Evolutionary conservation across 2,888 invertebrate genomes (phyloP).

Genomic region (Plusia festucae): DNA sequence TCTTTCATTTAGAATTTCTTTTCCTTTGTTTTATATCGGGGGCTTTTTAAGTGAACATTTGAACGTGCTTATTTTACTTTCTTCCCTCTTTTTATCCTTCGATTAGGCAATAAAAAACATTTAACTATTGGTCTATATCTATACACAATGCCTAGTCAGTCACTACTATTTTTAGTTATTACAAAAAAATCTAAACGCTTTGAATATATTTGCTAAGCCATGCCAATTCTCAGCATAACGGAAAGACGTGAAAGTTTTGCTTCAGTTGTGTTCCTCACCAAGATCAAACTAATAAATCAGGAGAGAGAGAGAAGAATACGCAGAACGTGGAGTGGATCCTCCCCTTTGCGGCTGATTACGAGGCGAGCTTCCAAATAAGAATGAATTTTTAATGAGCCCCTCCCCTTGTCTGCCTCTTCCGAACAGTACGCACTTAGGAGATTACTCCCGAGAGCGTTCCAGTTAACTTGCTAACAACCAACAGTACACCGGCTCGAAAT

Average conservation of each 20-base stretch:
- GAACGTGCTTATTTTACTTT: background rate
- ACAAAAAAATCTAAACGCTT: too few relatives aligned
- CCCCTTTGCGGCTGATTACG: slow-evolving; percentile 84
- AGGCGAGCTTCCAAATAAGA: slow-evolving; percentile 84
- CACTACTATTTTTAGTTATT: too few relatives aligned
- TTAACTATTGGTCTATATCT: too few relatives aligned
- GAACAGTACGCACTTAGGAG: slow-evolving; percentile 87
- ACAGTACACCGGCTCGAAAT: slow-evolving; percentile 65
- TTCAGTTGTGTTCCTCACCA: background rate
- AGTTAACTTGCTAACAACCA: slow-evolving; percentile 74
- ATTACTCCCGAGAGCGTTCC: slow-evolving; percentile 86
- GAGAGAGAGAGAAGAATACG: slow-evolving; percentile 77
- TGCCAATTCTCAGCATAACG: background rate
- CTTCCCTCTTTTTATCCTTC: background rate
- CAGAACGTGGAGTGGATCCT: slow-evolving; percentile 65
- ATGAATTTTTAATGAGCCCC: slow-evolving; percentile 88
- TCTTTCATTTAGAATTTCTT: background rate
- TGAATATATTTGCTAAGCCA: too few relatives aligned
- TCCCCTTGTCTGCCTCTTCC: slow-evolving; percentile 63
- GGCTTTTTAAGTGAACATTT: background rate
- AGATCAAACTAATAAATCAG: slow-evolving; percentile 71
- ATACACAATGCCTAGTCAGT: background rate
- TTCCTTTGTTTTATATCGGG: background rate
- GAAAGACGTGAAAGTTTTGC: background rate
- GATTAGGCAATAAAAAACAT: background rate